A percentile compares a stretch with the other conserved stretches of the same genome.
phyloP scores from a whole-genome alignment of 2,797 vertebrate genomes.

The Pachyuromys duprasi region DNA sequence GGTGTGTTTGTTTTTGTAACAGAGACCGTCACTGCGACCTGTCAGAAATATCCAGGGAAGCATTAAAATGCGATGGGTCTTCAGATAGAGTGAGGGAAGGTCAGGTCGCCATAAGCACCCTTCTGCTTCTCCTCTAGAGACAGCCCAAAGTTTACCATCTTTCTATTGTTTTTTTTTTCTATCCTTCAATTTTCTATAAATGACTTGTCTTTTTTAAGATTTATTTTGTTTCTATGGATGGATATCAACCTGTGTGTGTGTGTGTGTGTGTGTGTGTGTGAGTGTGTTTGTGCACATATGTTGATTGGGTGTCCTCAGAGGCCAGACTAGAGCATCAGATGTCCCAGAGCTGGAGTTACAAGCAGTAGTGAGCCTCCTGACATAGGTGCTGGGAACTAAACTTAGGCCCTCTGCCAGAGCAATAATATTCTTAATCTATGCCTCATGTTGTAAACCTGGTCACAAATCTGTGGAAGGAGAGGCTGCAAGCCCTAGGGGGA shows the following conservation, averaged over 20 bases:
- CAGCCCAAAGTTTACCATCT: not conserved
- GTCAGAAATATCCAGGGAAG: not conserved
- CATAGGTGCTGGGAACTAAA: not conserved
- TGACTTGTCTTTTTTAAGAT: not conserved
- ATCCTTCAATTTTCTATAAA: not conserved
- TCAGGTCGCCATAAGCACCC: not conserved
- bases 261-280: not conserved
- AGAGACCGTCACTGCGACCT: not conserved
- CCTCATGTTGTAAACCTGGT: not conserved
- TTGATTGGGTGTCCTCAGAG: not conserved
- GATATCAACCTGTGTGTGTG: not conserved
- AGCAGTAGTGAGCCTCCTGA: not conserved
- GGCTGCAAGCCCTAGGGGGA: not conserved
- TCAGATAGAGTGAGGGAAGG: not conserved
- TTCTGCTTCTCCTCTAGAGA: not conserved
- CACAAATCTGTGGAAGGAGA: not conserved
- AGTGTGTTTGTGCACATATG: accelerated
- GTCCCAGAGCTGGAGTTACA: not conserved
- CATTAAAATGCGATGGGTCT: not conserved
- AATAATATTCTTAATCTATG: not conserved
- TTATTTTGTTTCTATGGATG: not conserved
- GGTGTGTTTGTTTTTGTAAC: not conserved
- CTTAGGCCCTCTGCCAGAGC: not conserved
- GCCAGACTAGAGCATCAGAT: not conserved
- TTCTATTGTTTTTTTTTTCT: not conserved